These are phyloP conservation scores for Sclerodermus sp. DNA, from an alignment of 2,888 invertebrate genomes.

Conservation along the genomic window DNA sequence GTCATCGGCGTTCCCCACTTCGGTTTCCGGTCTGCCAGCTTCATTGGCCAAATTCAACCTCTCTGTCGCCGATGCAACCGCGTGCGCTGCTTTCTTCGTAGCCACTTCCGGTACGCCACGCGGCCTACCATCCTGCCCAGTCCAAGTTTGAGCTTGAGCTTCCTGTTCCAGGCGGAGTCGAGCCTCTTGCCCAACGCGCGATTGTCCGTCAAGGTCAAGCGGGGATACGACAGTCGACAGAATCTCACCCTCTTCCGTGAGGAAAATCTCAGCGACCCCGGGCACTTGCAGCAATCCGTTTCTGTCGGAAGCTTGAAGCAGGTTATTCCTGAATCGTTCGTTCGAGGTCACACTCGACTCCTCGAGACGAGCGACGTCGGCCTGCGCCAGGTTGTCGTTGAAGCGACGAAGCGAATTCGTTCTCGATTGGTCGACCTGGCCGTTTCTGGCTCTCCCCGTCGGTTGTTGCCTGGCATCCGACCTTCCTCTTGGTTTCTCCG, in stretches of 20 bases:
- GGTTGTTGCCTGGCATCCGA: too few relatives aligned
- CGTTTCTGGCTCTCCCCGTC: too few relatives aligned
- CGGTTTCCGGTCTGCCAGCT: constrained; percentile 31
- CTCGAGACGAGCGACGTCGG: too few relatives aligned
- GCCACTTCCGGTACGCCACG: constrained; percentile 43
- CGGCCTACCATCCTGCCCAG: constrained; percentile 42
- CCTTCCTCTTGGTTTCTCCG: too few relatives aligned
- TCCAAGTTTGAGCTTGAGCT: too few relatives aligned
- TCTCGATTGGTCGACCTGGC: too few relatives aligned
- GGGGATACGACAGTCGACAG: constrained; percentile 7
- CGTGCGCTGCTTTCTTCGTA: constrained; percentile 42
- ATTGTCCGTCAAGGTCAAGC: constrained; percentile 1
- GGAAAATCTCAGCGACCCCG: constrained; percentile 5
- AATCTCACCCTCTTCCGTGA: constrained; percentile 7
- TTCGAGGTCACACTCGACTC: too few relatives aligned
- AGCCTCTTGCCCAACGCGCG: too few relatives aligned
- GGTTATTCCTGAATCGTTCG: too few relatives aligned
- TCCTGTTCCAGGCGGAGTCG: constrained; percentile 14
- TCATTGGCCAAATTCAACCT: constrained; percentile 38
- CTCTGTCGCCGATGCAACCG: constrained; percentile 43
- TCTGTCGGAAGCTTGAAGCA: too few relatives aligned
- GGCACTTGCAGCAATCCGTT: constrained; percentile 9
- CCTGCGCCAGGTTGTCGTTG: too few relatives aligned
- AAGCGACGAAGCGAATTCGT: too few relatives aligned
- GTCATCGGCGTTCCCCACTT: constrained; percentile 14